Conservation (phyloP, 1,140 invertebrate genomes). For the Bombus sibiricus region DNA sequence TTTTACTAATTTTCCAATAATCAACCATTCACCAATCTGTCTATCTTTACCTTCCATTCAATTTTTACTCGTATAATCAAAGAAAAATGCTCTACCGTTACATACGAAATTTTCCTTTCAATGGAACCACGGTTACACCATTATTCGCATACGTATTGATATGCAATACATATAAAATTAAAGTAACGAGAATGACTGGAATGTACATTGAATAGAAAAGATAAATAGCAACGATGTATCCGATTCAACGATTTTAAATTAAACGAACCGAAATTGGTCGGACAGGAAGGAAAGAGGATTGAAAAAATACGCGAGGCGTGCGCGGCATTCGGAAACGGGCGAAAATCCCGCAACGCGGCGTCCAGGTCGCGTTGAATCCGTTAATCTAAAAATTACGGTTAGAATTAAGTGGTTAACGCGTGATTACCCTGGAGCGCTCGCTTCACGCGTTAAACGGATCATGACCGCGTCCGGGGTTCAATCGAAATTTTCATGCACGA, state of each 20-base stretch:
- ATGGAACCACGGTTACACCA: not conserved
- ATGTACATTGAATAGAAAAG: not conserved
- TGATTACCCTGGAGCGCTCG: conserved; percentile 32
- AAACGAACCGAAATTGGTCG: not conserved
- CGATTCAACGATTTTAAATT: not conserved
- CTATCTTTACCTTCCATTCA: not conserved
- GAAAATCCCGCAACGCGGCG: not conserved
- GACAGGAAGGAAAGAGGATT: not conserved
- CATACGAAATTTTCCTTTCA: not conserved
- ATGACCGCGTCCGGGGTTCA: conserved; percentile 30
- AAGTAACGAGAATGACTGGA: not conserved
- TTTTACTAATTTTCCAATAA: conserved; percentile 71
- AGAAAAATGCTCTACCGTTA: not conserved
- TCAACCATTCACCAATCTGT: not conserved
- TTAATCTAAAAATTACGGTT: conserved; percentile 45
- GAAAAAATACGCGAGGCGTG: not conserved
- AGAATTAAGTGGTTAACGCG: conserved; percentile 44
- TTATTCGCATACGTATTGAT: not conserved
- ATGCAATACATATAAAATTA: not conserved
- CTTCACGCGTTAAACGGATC: conserved; percentile 46
- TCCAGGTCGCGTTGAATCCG: not conserved
- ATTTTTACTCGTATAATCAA: not conserved
- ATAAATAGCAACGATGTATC: not conserved
- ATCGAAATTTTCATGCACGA: conserved; percentile 51
- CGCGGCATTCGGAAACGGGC: not conserved